A percentile compares a stretch with the other conserved stretches of the same genome.
Conservation (phyloP, 2,113 vertebrate species). For the Calonectris borealis region DNA sequence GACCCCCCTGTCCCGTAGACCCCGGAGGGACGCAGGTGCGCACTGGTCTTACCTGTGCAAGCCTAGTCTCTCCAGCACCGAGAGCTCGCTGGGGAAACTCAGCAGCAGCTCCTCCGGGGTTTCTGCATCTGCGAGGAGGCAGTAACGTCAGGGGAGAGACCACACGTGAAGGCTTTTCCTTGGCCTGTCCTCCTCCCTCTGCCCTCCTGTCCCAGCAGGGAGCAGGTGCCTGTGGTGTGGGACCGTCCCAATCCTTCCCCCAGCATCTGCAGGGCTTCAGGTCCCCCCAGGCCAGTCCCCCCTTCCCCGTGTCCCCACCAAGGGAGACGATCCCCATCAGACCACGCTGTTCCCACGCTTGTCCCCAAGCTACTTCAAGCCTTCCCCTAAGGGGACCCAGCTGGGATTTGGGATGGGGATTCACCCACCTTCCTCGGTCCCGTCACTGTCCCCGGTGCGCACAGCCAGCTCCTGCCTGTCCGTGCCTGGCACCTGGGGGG, state of each 20-base stretch:
- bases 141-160: neutral
- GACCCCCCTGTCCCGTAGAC: neutral
- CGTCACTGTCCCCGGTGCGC: conserved; percentile 18
- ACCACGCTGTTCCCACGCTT: fast-evolving
- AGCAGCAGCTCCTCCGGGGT: conserved; percentile 36
- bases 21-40: fast-evolving
- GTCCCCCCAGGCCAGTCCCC: neutral
- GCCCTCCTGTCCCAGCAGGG: neutral
- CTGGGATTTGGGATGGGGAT: neutral
- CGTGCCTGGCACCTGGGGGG: neutral
- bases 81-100: conserved; percentile 66
- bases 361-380: neutral
- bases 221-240: neutral
- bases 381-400: neutral
- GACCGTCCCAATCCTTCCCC: neutral
- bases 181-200: neutral
- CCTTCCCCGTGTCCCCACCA: neutral
- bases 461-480: neutral
- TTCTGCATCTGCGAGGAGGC: conserved; percentile 1
- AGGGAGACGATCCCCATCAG: neutral
- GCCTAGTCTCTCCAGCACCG: conserved; percentile 77
- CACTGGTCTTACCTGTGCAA: conserved; percentile 73
- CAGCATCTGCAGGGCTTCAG: neutral
- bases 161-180: fast-evolving
- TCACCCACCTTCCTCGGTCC: conserved; percentile 78